phyloP scores from a whole-genome alignment of 2,888 invertebrate genomes.

The Rhingia rostrata region DNA sequence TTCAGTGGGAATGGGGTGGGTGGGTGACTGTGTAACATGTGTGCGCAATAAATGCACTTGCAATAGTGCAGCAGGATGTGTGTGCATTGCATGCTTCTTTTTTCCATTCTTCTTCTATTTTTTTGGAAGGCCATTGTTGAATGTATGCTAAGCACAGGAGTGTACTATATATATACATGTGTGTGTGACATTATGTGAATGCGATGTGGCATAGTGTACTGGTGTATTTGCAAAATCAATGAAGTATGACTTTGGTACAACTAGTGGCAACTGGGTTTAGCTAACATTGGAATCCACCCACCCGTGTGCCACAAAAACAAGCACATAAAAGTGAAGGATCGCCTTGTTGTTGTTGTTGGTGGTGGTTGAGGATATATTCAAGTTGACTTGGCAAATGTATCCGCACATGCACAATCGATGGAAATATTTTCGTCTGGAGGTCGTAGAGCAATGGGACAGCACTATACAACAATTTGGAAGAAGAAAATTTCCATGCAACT shows the following conservation, averaged over 20 bases:
- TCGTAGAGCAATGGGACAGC: conserved; percentile 15
- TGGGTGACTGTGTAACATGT: conserved; percentile 24
- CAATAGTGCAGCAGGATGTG: conserved; percentile 28
- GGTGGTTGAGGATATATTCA: conserved; percentile 5
- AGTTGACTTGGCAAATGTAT: conserved; percentile 34
- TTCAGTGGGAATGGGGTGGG: conserved; percentile 17
- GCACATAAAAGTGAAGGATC: conserved; percentile 42
- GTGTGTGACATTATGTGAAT: background rate
- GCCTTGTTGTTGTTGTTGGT: conserved; percentile 24
- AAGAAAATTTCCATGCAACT: background rate
- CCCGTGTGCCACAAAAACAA: conserved; percentile 36
- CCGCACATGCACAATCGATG: conserved; percentile 53
- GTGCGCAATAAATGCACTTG: conserved; percentile 26
- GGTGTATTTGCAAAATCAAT: conserved; percentile 60
- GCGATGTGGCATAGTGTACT: conserved; percentile 13
- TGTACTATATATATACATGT: too few relatives aligned
- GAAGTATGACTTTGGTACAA: conserved; percentile 60
- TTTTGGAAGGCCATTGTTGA: conserved; percentile 20
- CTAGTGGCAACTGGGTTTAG: conserved; percentile 49
- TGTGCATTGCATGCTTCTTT: background rate
- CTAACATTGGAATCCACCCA: conserved; percentile 36
- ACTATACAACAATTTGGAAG: background rate
- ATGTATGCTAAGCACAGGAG: background rate
- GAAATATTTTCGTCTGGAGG: conserved; percentile 69
- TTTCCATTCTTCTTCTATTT: background rate